Percentiles rank a stretch among this genome's conserved stretches.
phyloP scores from a whole-genome alignment of 2,113 vertebrate genomes.

The Xenopus tropicalis region DNA sequence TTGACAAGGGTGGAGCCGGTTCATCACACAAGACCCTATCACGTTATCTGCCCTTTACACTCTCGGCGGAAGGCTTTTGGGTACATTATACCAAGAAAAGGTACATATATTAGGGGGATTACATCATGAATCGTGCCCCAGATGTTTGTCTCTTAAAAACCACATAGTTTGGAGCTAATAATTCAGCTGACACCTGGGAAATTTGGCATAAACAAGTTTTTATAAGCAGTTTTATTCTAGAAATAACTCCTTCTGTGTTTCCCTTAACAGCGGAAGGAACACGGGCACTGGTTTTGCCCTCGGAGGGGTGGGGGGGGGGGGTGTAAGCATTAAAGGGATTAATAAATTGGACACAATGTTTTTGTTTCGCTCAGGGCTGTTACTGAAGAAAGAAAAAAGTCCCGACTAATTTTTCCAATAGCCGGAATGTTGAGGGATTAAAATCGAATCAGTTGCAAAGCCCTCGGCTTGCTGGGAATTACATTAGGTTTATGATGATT shows the following conservation, averaged over 20 bases:
- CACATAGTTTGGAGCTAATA: conserved; percentile 65
- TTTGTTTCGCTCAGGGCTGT: neutral
- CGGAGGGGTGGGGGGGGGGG: neutral
- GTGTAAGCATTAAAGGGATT: neutral
- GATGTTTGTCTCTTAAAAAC: conserved; percentile 71
- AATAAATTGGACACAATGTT: neutral
- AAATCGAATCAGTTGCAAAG: neutral
- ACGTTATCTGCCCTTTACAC: too few species aligned
- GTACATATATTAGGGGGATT: conserved; percentile 52
- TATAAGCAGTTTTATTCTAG: conserved; percentile 89
- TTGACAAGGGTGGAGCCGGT: too few species aligned
- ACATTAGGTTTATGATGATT: neutral
- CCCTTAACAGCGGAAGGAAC: conserved; percentile 58
- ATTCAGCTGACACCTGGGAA: conserved; percentile 86
- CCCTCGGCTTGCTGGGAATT: neutral
- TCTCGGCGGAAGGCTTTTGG: neutral
- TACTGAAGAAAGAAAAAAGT: neutral
- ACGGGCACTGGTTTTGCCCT: conserved; percentile 54
- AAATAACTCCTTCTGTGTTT: conserved; percentile 66
- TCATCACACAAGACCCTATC: too few species aligned
- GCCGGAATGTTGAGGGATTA: neutral
- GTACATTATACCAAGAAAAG: neutral
- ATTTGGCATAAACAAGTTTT: conserved; percentile 94
- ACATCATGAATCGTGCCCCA: conserved; percentile 61
- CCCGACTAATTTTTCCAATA: neutral